A percentile compares a stretch with the other conserved stretches of the same genome.
phyloP scores from a whole-genome alignment of 2,113 vertebrate genomes.

The Panthera tigris region DNA sequence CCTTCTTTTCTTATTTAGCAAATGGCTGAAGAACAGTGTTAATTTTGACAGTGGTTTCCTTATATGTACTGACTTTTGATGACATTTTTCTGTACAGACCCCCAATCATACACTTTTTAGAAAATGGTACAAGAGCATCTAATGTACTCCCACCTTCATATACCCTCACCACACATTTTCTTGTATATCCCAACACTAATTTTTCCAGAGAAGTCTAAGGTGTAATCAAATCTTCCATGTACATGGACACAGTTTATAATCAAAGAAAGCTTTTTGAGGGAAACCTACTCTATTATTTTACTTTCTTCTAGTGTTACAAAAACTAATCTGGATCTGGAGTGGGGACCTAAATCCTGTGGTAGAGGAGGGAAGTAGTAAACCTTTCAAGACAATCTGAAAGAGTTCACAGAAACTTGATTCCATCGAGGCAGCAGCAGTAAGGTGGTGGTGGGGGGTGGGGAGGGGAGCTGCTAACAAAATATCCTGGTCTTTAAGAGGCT shows the following conservation, averaged over 20 bases:
- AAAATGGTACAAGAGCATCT: background rate
- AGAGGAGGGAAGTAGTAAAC: background rate
- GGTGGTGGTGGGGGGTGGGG: background rate
- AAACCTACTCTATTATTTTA: background rate
- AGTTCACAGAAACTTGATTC: constrained; percentile 31
- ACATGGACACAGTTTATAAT: background rate
- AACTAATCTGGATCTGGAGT: constrained; percentile 16
- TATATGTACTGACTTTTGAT: background rate
- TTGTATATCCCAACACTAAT: background rate
- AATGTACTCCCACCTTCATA: background rate
- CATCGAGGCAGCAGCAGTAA: background rate
- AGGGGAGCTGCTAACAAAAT: background rate
- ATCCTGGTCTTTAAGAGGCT: background rate
- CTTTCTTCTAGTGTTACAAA: constrained; percentile 39
- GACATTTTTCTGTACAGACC: background rate
- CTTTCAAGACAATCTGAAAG: constrained; percentile 26
- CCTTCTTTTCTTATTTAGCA: background rate
- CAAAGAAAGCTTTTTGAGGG: background rate
- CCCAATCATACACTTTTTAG: background rate
- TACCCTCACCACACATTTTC: background rate
- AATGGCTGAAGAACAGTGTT: background rate
- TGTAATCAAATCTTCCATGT: background rate
- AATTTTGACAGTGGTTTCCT: constrained; percentile 19
- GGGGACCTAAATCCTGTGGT: background rate
- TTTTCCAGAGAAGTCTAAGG: constrained; percentile 26